phyloP scores from a whole-genome alignment of 2,888 invertebrate genomes.

The Gastracanthus pulcherrimus region DNA sequence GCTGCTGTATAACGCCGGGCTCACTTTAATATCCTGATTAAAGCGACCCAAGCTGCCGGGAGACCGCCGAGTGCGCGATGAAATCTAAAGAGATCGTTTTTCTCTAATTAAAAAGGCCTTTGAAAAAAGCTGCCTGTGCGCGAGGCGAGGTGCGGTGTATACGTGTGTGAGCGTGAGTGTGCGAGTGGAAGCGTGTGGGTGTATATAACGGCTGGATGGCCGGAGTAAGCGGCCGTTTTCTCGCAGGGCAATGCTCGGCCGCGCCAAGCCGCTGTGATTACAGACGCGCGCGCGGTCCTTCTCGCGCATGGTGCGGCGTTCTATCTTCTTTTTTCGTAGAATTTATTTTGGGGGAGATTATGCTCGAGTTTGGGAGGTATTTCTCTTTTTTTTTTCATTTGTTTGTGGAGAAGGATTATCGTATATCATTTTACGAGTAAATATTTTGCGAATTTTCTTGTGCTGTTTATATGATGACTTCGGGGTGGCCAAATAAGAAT shows the following conservation, averaged over 20 bases:
- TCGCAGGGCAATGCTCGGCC: slow-evolving; percentile 32
- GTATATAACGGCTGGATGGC: too few species aligned
- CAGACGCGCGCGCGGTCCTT: too few species aligned
- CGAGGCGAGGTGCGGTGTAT: neutral
- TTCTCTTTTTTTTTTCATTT: neutral
- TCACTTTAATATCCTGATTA: slow-evolving; percentile 59
- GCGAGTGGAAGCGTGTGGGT: too few species aligned
- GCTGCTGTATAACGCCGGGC: neutral
- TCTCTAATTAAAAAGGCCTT: slow-evolving; percentile 55
- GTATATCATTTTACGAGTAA: neutral
- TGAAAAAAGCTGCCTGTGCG: slow-evolving; percentile 16
- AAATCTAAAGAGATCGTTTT: slow-evolving; percentile 60
- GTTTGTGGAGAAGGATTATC: neutral
- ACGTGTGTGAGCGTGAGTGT: neutral
- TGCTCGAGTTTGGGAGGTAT: too few species aligned
- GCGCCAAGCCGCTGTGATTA: slow-evolving; percentile 29
- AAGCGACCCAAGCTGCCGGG: slow-evolving; percentile 48
- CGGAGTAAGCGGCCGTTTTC: slow-evolving; percentile 17
- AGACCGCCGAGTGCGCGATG: slow-evolving; percentile 46
- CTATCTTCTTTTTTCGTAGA: neutral
- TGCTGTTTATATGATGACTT: too few species aligned
- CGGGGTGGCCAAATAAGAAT: too few species aligned
- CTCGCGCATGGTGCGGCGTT: neutral
- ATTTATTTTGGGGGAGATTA: neutral
- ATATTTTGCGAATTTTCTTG: neutral